A percentile compares a stretch with the other conserved stretches of the same genome.
Evolutionary conservation across 2,797 vertebrate species (phyloP).

Genomic region (Pseudocheirus occidentalis): DNA sequence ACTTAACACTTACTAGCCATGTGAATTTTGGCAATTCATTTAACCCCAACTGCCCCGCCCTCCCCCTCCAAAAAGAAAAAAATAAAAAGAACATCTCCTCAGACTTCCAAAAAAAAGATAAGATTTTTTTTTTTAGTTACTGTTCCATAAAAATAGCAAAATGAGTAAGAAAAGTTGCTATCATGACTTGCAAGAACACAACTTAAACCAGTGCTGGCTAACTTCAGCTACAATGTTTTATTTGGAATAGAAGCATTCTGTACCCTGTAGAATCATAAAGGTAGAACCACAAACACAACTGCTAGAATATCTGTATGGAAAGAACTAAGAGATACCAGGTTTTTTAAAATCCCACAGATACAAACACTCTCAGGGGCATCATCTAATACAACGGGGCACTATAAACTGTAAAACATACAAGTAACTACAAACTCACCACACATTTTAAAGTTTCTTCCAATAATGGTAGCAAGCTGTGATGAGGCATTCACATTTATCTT

Average conservation of each 20-base stretch:
- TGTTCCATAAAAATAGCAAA: not conserved
- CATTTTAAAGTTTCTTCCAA: not conserved
- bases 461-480: not conserved
- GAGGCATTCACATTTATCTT: not conserved
- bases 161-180: constrained; percentile 13
- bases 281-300: not conserved
- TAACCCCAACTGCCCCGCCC: too few relatives aligned
- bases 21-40: too few relatives aligned
- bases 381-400: not conserved
- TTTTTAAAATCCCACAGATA: not conserved
- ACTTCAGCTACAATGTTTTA: not conserved
- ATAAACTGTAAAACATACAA: not conserved
- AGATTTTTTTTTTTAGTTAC: not conserved
- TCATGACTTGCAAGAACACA: constrained; percentile 7
- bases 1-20: too few relatives aligned
- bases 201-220: not conserved
- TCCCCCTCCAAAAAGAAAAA: too few relatives aligned
- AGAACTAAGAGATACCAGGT: not conserved
- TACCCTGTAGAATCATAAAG: not conserved
- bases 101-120: not conserved
- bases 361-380: not conserved
- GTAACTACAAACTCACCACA: not conserved
- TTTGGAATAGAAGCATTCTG: not conserved
- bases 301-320: not conserved
- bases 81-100: not conserved